Evolutionary conservation across 2,888 invertebrate genomes (phyloP).

Genomic region (Galeopsomyia nigrocyanea): DNA sequence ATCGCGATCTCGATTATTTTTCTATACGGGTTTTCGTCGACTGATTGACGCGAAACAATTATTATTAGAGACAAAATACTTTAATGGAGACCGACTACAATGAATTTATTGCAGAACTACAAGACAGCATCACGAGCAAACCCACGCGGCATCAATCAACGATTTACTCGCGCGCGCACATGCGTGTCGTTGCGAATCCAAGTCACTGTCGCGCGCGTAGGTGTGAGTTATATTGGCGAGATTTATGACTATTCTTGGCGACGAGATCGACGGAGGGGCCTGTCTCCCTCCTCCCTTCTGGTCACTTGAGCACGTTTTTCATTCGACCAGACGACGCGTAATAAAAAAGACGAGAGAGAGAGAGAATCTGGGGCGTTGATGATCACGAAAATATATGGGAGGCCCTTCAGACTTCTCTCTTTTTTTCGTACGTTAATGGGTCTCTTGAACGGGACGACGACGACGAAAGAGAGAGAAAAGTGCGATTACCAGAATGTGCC

Average conservation of each 20-base stretch:
- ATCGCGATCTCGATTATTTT: too few species aligned
- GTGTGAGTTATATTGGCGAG: conserved; percentile 17
- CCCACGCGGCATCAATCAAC: too few species aligned
- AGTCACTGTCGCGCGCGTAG: conserved; percentile 12
- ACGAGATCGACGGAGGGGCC: conserved; percentile 13
- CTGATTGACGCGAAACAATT: too few species aligned
- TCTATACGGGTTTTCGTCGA: too few species aligned
- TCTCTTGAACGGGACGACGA: too few species aligned
- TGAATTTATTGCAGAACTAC: too few species aligned
- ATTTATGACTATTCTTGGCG: conserved; percentile 23
- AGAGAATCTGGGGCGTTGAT: conserved; percentile 19
- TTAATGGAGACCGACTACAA: too few species aligned
- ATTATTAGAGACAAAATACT: too few species aligned
- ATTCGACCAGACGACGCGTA: background rate
- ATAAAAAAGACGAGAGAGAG: conserved; percentile 10
- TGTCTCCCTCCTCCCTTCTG: conserved; percentile 19
- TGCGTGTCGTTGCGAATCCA: background rate
- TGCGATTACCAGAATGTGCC: too few species aligned
- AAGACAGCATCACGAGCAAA: too few species aligned
- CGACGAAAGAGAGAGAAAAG: too few species aligned
- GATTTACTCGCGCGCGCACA: too few species aligned
- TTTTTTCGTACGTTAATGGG: conserved; percentile 3
- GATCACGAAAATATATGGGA: conserved; percentile 13
- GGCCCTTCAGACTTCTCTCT: background rate
- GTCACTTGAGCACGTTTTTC: background rate